Conservation (phyloP, 2,888 invertebrate genomes). For the Platycheirus rosarum region DNA sequence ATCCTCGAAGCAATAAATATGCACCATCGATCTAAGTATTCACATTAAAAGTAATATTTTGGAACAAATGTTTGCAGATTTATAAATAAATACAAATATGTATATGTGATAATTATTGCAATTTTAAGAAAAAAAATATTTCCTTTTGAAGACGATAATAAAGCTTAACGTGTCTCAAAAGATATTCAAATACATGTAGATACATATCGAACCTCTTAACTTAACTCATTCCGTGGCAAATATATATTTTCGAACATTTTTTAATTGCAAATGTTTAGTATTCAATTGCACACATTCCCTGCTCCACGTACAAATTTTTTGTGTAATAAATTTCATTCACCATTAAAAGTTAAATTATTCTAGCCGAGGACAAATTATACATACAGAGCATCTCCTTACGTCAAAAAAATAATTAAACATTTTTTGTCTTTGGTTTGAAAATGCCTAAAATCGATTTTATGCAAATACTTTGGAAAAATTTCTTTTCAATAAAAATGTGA, state of each 20-base stretch:
- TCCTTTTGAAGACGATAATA: no score
- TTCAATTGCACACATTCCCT: conserved; percentile 1
- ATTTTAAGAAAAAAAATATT: no score
- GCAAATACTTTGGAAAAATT: conserved; percentile 64
- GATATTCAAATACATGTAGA: no score
- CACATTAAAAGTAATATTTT: no score
- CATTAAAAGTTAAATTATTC: conserved; percentile 49
- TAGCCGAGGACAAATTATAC: conserved; percentile 27
- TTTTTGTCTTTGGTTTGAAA: conserved; percentile 55
- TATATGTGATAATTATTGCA: no score
- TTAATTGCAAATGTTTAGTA: conserved; percentile 23
- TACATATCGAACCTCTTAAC: no score
- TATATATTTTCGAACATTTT: neutral
- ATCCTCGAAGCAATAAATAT: no score
- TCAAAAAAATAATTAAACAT: conserved; percentile 62
- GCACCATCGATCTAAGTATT: no score
- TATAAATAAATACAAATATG: no score
- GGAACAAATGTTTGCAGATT: no score
- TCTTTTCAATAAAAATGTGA: conserved; percentile 61
- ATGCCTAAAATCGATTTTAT: conserved; percentile 70
- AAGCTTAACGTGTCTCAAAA: no score
- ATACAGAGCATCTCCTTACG: conserved; percentile 48
- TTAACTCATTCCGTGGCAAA: no score
- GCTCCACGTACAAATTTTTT: conserved; percentile 5
- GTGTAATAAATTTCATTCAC: conserved; percentile 61